A percentile compares a stretch with the other conserved stretches of the same genome.
phyloP scores from a whole-genome alignment of 2,888 invertebrate genomes.

The Tineola bisselliella region DNA sequence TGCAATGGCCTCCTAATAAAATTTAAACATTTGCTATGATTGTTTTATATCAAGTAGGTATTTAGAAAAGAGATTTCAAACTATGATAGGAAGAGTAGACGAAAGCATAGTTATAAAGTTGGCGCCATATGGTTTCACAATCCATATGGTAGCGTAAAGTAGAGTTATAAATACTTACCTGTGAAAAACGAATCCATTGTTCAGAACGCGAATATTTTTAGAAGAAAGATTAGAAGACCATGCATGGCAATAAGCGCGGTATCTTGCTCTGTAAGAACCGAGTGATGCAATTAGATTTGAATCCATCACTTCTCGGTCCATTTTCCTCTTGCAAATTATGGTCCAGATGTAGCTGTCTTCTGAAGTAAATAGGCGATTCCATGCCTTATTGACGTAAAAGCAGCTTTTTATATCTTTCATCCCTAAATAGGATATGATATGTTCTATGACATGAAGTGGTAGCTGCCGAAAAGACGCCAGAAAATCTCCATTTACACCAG shows the following conservation, averaged over 20 bases:
- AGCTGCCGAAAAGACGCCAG: no score
- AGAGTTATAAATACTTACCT: constrained; percentile 37
- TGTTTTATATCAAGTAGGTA: no score
- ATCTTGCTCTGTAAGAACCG: constrained; percentile 85
- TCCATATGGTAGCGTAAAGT: no score
- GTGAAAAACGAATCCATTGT: constrained; percentile 92
- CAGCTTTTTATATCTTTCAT: constrained; percentile 81
- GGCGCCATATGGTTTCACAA: no score
- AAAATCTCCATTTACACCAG: no score
- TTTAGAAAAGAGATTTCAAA: no score
- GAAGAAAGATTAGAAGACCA: constrained; percentile 95
- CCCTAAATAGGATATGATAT: constrained; percentile 83
- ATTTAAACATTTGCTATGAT: no score
- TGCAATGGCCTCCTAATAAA: no score
- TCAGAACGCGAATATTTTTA: constrained; percentile 87
- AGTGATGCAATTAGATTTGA: constrained; percentile 84
- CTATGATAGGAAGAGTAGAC: no score
- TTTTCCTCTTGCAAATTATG: constrained; percentile 78
- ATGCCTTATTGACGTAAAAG: constrained; percentile 84
- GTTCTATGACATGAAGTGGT: constrained; percentile 78
- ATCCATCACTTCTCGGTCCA: constrained; percentile 79
- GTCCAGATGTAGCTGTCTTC: constrained; percentile 92
- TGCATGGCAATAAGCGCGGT: constrained; percentile 85
- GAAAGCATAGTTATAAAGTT: no score
- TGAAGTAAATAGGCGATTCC: constrained; percentile 83